Evolutionary conservation across 2,888 invertebrate genomes (phyloP), one percentile per base, ranked within the genome.

Genomic region (Aspidiotus destructor): DNA sequence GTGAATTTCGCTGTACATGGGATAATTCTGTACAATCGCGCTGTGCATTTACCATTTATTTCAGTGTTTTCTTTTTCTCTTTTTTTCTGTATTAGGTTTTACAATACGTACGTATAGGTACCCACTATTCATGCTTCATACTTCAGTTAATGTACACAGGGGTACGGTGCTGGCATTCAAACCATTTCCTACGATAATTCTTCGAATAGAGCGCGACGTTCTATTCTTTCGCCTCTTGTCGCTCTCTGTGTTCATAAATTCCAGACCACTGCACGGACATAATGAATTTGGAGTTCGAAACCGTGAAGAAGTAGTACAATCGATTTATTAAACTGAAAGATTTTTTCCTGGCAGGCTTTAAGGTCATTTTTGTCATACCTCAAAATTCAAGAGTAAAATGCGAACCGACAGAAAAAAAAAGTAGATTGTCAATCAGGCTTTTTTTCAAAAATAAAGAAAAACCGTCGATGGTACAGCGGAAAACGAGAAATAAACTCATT

Each of bases 241-340:
- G 28, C 28, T 28, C 28, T 28, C 28, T 13, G 40, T 15, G 16
- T 42, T 48, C 41, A 11, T 65, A 48, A 48, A 65, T 65, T 65
- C 58, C 65, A 65, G 48, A 65, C 58, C 65, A 65, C 48, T 65
- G 65, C 57, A 65, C 65, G 52, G 2, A 65, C 40, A 65, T 65
- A 65, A 65, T 65, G 58, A 65, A 58, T 48, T 13, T 41, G 53
- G 28, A 8, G 54, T 15, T 41, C 53, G 48, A 28, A 63, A 63
- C 53, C 63, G 63, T 54, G 41, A 8, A 63, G 54, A 48, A 48
- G n/a, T 48, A 48, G 10, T 53, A 53, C 41, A 53, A 63, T 41
- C 15, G 63, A 63, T 53, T 53, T 54, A 6, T n/a, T 48, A 53
- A 10, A 53, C 41, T 44, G 52, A 40, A 63, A 15, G 63, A 17